These are phyloP conservation scores for Machaerirhynchus nigripectus DNA, from an alignment of 2,113 vertebrate species.

Conservation along the genomic window DNA sequence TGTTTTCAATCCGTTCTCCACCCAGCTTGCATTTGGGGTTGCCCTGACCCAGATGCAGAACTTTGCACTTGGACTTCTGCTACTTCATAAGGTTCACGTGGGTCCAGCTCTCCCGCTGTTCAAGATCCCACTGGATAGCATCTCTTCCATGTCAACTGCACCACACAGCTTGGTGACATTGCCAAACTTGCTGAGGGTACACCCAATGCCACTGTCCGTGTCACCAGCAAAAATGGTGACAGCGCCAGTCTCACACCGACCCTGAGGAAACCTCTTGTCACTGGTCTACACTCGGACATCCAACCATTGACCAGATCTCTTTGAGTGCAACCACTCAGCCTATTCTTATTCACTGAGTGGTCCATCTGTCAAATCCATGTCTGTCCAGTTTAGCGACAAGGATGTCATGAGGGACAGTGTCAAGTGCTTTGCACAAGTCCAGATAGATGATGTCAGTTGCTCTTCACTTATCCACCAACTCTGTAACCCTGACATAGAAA, in stretches of 20 bases:
- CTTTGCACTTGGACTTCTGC: no score
- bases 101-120: neutral
- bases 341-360: neutral
- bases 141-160: neutral
- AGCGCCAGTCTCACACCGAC: accelerated
- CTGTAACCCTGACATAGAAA: neutral
- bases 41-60: neutral
- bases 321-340: neutral
- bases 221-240: neutral
- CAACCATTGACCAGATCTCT: neutral
- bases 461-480: neutral
- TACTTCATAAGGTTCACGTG: neutral
- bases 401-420: neutral
- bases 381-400: accelerated
- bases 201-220: neutral
- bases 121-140: neutral
- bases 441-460: neutral
- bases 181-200: neutral
- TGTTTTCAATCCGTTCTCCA: neutral
- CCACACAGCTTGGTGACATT: no score
- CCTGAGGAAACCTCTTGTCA: neutral
- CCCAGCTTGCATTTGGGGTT: neutral
- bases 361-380: neutral
- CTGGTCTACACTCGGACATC: no score
- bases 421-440: neutral